Evolutionary conservation across 2,888 invertebrate species (phyloP), one percentile per base, ranked within the genome.

Genomic region (Nomada fucata): DNA sequence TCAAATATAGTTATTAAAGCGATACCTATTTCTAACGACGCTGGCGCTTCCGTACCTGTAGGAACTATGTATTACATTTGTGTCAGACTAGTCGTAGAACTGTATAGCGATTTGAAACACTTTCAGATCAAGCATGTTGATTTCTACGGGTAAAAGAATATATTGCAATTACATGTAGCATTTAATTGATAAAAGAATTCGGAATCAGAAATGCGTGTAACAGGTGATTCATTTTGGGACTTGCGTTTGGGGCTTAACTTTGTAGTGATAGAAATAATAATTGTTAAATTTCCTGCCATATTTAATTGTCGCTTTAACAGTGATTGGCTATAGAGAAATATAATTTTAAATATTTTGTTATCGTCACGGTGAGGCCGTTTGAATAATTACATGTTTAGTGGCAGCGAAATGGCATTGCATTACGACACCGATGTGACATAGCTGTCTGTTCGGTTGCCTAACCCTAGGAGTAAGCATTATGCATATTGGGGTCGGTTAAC

Each of bases 401-500:
- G n/a, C 36, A 42, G n/a, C 81, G 70, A 79, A 84, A 88, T 84
- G 85, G 80, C 82, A 71, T 84, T 65, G 52, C 29, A 63, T 63
- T 44, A 20, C 36, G 50, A 76, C 47, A 76, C 64, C 61, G 42
- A 69, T 36, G 69, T 68, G 68, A 55, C 83, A 72, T 69, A 83
- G 84, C 84, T 71, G 88, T 80, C 60, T 76, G 75, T 68, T 82
- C 53, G 78, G 88, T 90, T 87, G 87, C 80, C 88, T 86, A 76
- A 72, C 68, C 55, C 60, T 82, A 87, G 89, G 89, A 86, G 87
- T 72, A 71, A 84, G 78, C 80, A 75, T 86, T 88, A 90, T 89
- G 88, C 71, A 90, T 89, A 89, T 88, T 85, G 86, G 87, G 77
- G 77, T 77, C 74, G 88, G 82, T 87, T 87, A 88, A 89, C 89